Conservation (phyloP, 2,888 invertebrate genomes). For the Zaprionus obscuricornis region DNA sequence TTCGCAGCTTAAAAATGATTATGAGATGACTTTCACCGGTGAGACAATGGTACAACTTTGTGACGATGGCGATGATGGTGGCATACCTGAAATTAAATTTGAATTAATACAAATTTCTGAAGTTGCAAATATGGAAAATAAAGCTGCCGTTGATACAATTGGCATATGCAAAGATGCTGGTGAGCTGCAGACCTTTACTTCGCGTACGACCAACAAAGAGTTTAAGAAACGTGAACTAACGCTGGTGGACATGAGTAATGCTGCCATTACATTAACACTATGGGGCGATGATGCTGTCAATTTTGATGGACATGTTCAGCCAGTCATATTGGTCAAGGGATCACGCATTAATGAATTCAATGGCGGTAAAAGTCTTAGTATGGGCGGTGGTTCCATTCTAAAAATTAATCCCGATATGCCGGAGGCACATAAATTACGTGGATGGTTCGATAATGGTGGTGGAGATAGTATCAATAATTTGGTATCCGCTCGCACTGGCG, state of each 20-base stretch:
- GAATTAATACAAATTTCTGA: constrained; percentile 90
- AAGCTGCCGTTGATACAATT: constrained; percentile 91
- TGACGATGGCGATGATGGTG: constrained; percentile 84
- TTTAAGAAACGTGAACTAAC: constrained; percentile 94
- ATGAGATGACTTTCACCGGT: constrained; percentile 94
- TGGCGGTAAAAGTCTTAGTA: constrained; percentile 89
- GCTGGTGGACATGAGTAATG: constrained; percentile 92
- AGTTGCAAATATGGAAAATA: constrained; percentile 87
- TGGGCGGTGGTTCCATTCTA: constrained; percentile 86
- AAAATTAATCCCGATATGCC: constrained; percentile 94
- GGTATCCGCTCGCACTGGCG: constrained; percentile 86
- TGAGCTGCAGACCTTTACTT: constrained; percentile 89
- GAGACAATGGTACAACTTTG: constrained; percentile 88
- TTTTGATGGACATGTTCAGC: constrained; percentile 90
- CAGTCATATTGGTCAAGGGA: constrained; percentile 94
- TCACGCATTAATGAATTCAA: constrained; percentile 93
- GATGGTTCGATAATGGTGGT: constrained; percentile 96
- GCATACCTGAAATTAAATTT: constrained; percentile 91
- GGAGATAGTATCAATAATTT: constrained; percentile 86
- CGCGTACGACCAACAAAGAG: constrained; percentile 90
- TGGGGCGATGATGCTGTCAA: constrained; percentile 96
- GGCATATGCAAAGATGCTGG: constrained; percentile 91
- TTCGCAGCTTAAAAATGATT: constrained; percentile 93
- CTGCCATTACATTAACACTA: constrained; percentile 91
- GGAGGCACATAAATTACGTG: constrained; percentile 92